These are phyloP conservation scores for Cariama cristata DNA, from an alignment of 2,113 vertebrate genomes.

Conservation along the genomic window DNA sequence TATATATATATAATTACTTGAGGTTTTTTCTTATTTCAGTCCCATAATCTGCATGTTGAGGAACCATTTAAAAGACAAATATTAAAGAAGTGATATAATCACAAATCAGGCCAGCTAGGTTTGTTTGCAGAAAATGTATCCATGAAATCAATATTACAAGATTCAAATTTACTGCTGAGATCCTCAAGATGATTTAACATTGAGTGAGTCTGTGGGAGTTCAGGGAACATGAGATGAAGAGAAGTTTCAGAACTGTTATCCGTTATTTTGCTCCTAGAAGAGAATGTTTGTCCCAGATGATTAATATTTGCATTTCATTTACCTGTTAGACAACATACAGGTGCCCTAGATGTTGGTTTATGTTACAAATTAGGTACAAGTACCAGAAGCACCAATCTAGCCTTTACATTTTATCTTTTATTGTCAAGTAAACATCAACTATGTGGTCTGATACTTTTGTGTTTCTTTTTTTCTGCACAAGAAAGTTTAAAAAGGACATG, in stretches of 20 bases:
- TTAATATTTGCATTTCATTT: neutral
- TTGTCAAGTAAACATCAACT: neutral
- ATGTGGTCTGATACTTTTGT: neutral
- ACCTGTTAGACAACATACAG: neutral
- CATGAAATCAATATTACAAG: neutral
- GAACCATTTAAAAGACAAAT: neutral
- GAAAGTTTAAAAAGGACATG: neutral
- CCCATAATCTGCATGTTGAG: neutral
- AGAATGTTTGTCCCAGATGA: neutral
- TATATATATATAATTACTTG: neutral
- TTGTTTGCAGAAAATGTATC: neutral
- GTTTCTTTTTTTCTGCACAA: neutral
- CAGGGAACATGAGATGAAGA: neutral
- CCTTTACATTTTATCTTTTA: neutral
- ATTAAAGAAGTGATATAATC: neutral
- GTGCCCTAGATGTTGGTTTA: neutral
- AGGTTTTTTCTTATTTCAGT: neutral
- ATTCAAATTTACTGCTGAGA: neutral
- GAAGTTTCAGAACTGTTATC: neutral
- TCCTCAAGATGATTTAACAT: neutral
- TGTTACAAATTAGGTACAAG: neutral
- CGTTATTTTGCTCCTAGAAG: neutral
- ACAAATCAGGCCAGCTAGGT: neutral
- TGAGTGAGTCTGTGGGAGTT: neutral
- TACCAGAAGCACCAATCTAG: neutral